Percentiles rank a stretch among this genome's conserved stretches.
Conservation (phyloP, 2,888 invertebrate genomes). For the Kryphioiulus occultus region DNA sequence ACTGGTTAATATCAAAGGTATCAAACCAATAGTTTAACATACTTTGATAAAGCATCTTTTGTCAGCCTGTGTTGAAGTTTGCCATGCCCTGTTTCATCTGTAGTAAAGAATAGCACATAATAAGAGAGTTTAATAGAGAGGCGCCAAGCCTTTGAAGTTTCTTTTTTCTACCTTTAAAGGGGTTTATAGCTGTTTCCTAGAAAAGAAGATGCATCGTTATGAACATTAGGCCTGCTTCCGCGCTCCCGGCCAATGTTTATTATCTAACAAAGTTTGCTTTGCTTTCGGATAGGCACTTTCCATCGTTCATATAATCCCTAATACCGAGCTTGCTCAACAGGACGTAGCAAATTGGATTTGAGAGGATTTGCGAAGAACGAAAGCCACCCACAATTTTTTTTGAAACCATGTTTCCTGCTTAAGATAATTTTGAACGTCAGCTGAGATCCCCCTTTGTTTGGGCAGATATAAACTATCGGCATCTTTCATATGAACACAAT, state of each 20-base stretch:
- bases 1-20: not conserved
- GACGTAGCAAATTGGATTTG: constrained; percentile 31
- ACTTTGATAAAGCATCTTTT: not conserved
- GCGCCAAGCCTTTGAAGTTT: not conserved
- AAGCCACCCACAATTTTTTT: constrained; percentile 11
- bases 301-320: not conserved
- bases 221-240: not conserved
- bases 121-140: not conserved
- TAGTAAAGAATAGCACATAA: not conserved
- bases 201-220: not conserved
- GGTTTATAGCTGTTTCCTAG: not conserved
- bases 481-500: not conserved
- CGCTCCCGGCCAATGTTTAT: not conserved
- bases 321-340: not conserved
- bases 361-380: not conserved
- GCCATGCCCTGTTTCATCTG: not conserved
- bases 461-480: not conserved
- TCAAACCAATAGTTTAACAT: not conserved
- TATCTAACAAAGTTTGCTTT: constrained; percentile 11
- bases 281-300: constrained; percentile 10
- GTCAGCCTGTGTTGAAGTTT: not conserved
- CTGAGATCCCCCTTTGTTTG: constrained; percentile 14
- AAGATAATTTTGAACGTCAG: constrained; percentile 12
- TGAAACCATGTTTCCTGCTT: constrained; percentile 20
- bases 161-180: not conserved